Percentiles rank a stretch among this genome's conserved stretches.
Evolutionary conservation across 2,113 vertebrate genomes (phyloP).

Genomic region (Chamaetylas fuelleborni): DNA sequence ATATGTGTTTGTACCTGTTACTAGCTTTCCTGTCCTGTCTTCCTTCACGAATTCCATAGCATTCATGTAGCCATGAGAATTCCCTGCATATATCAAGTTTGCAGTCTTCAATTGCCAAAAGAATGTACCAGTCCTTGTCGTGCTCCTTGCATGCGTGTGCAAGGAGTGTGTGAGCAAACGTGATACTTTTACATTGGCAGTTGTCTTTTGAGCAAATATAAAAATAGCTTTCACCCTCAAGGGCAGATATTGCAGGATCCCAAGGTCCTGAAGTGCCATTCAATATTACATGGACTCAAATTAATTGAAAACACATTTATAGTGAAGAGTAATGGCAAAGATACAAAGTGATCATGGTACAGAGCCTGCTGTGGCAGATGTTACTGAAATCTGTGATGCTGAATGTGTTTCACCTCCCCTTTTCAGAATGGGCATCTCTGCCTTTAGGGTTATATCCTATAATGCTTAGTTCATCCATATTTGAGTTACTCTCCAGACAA

Average conservation of each 20-base stretch:
- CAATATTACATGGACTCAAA: not conserved
- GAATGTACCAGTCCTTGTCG: not conserved
- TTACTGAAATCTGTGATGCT: not conserved
- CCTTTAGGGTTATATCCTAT: not conserved
- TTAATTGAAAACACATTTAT: not conserved
- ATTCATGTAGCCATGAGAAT: not conserved
- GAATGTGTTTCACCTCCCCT: not conserved
- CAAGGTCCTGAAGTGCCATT: not conserved
- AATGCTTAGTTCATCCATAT: not conserved
- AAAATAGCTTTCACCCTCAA: conserved; percentile 1
- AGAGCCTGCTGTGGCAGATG: not conserved
- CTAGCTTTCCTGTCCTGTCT: not conserved
- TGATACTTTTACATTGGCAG: conserved; percentile 7
- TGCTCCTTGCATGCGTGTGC: not conserved
- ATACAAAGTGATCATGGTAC: not conserved
- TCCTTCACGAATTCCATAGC: not conserved
- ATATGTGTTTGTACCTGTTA: not conserved
- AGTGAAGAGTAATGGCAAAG: not conserved
- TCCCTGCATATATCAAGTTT: not conserved
- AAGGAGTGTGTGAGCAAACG: not conserved
- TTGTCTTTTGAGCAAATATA: conserved; percentile 28
- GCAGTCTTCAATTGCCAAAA: not conserved
- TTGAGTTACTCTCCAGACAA: not conserved
- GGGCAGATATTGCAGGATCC: not conserved
- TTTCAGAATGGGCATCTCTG: not conserved